A percentile compares a stretch with the other conserved stretches of the same genome.
Conservation (phyloP, 2,797 vertebrate genomes). For the Chrosomus eos region DNA sequence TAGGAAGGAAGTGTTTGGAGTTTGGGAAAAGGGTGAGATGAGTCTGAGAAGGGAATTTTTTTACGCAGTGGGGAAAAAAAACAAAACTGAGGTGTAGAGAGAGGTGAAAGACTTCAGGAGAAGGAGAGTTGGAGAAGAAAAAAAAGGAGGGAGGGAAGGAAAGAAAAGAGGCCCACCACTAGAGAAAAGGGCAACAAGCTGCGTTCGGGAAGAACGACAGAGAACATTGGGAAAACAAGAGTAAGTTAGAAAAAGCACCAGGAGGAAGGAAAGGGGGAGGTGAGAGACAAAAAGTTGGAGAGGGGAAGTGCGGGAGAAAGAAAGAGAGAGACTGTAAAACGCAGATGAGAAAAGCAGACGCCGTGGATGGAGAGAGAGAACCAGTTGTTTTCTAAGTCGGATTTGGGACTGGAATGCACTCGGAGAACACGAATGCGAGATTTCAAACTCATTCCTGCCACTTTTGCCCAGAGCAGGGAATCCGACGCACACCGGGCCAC, state of each 20-base stretch:
- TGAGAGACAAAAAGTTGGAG: conserved; percentile 68
- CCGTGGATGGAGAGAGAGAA: conserved; percentile 74
- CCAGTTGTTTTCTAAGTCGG: conserved; percentile 72
- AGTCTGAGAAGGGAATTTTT: conserved; percentile 25
- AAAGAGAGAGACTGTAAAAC: conserved; percentile 10
- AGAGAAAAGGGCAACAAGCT: conserved; percentile 73
- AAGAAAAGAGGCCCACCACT: conserved; percentile 74
- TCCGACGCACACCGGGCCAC: conserved; percentile 28
- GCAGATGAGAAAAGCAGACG: conserved; percentile 82
- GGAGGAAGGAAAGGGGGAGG: conserved; percentile 69
- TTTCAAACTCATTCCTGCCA: conserved; percentile 68
- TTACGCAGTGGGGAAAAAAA: conserved; percentile 43
- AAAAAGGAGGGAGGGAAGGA: conserved; percentile 63
- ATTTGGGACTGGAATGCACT: conserved; percentile 78
- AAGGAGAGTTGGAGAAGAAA: conserved; percentile 65
- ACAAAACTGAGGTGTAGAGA: conserved; percentile 44
- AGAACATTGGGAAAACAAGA: conserved; percentile 58
- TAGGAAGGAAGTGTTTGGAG: conserved; percentile 69
- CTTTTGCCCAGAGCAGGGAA: conserved; percentile 58
- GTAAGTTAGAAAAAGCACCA: conserved; percentile 58
- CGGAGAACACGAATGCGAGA: conserved; percentile 68
- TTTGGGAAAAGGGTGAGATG: conserved; percentile 51
- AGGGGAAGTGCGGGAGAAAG: conserved; percentile 53
- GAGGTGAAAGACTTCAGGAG: conserved; percentile 57
- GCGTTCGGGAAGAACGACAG: conserved; percentile 39